These are phyloP conservation scores for Volucella zonaria DNA, from an alignment of 2,888 invertebrate genomes.

Conservation along the genomic window DNA sequence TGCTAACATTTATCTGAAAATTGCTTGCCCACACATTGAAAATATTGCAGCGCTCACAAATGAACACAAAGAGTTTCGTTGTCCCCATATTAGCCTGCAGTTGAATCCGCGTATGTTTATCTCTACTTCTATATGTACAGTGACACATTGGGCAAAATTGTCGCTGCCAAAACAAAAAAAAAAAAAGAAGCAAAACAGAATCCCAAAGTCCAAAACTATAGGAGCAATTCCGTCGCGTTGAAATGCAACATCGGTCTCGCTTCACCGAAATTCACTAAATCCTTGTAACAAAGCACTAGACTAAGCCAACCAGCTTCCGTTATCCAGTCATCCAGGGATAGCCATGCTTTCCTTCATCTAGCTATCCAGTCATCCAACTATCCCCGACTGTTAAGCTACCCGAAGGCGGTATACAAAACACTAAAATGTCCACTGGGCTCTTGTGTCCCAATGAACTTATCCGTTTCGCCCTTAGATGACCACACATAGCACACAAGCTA, in stretches of 20 bases:
- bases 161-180: background rate
- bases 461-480: constrained; percentile 6
- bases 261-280: constrained; percentile 8
- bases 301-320: too few species aligned
- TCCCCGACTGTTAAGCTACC: background rate
- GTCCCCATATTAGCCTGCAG: constrained; percentile 2
- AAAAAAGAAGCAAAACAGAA: constrained; percentile 1
- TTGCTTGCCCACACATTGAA: constrained; percentile 13
- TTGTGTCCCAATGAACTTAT: constrained; percentile 22
- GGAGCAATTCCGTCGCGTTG: constrained; percentile 29
- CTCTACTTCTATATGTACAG: background rate
- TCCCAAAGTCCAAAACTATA: too few species aligned
- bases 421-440: constrained; percentile 35
- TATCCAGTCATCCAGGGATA: too few species aligned
- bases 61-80: constrained; percentile 33
- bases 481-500: constrained; percentile 41
- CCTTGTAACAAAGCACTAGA: constrained; percentile 26
- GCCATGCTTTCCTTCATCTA: too few species aligned
- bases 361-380: constrained; percentile 6
- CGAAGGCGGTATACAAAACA: constrained; percentile 1
- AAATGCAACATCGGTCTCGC: constrained; percentile 23
- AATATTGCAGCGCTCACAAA: background rate
- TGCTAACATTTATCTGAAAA: constrained; percentile 24
- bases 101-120: constrained; percentile 5
- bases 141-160: constrained; percentile 16